Conservation (phyloP, 2,888 invertebrate genomes). For the Pasiphila rectangulata region DNA sequence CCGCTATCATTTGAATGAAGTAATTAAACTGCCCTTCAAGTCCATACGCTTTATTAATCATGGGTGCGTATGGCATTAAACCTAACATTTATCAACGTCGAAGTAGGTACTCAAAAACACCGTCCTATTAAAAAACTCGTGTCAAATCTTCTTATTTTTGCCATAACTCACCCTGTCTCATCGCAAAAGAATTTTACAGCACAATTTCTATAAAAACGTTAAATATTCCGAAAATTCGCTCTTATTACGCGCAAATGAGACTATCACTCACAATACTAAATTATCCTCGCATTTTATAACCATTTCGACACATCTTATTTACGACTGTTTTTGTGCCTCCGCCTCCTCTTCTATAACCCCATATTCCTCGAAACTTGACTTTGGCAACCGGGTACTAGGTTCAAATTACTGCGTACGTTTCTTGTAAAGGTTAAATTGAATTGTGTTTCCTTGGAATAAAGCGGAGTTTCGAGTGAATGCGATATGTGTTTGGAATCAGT, state of each 20-base stretch:
- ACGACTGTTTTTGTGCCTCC: slow-evolving; percentile 23
- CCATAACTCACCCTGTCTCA: background rate
- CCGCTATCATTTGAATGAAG: no score
- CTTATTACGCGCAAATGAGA: slow-evolving; percentile 27
- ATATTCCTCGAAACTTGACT: slow-evolving; percentile 7
- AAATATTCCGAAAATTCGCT: slow-evolving; percentile 1
- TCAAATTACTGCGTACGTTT: slow-evolving; percentile 1
- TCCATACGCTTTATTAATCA: no score
- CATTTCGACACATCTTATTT: slow-evolving; percentile 34
- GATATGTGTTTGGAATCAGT: slow-evolving; percentile 16
- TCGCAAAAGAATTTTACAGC: background rate
- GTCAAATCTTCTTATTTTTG: background rate
- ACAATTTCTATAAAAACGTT: slow-evolving; percentile 8
- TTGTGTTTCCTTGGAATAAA: slow-evolving; percentile 10
- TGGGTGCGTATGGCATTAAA: no score
- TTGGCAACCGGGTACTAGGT: background rate
- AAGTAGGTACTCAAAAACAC: background rate
- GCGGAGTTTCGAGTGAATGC: slow-evolving; percentile 16
- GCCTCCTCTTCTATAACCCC: slow-evolving; percentile 16
- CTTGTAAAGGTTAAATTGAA: background rate
- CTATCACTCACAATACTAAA: slow-evolving; percentile 22
- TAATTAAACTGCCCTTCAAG: no score
- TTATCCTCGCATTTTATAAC: slow-evolving; percentile 27
- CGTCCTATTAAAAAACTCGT: background rate
- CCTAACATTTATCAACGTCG: background rate